phyloP scores from a whole-genome alignment of 2,113 vertebrate genomes.

The Merops nubicus region DNA sequence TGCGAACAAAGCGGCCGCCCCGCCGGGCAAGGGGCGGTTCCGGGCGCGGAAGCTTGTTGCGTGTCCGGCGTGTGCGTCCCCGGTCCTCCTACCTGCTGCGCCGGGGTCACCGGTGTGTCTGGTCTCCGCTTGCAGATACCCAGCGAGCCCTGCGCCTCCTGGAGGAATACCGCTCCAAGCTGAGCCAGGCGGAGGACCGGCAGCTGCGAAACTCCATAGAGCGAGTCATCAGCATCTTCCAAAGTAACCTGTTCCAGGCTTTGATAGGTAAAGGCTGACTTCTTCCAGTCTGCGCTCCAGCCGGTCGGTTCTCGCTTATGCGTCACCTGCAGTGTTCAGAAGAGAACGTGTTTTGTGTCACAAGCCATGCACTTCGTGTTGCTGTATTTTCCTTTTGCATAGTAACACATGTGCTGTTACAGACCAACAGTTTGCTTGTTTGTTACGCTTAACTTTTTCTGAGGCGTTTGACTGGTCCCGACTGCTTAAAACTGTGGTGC shows the following conservation, averaged over 20 bases:
- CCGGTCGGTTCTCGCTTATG: not conserved
- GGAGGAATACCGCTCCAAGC: constrained; percentile 91
- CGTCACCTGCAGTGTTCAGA: not conserved
- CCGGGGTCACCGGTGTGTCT: not conserved
- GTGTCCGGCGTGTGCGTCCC: not conserved
- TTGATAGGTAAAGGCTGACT: constrained; percentile 85
- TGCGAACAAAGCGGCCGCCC: constrained; percentile 15
- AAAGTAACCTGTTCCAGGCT: constrained; percentile 97
- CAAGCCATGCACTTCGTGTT: not conserved
- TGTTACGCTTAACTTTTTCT: not conserved
- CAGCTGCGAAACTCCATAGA: constrained; percentile 93
- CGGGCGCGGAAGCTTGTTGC: not conserved
- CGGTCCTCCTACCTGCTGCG: not conserved
- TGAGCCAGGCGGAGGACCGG: constrained; percentile 89
- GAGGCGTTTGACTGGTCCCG: not conserved
- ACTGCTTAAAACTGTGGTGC: not conserved
- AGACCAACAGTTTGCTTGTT: not conserved
- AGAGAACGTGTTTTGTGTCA: not conserved
- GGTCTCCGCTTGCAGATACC: constrained; percentile 81
- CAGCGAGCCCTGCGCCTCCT: constrained; percentile 91
- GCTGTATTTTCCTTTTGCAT: constrained; percentile 7
- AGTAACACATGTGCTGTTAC: not conserved
- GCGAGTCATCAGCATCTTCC: constrained; percentile 97
- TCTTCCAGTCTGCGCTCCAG: too few relatives aligned
- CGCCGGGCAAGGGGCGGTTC: not conserved